Conservation (phyloP, 2,888 invertebrate genomes). For the Sesia bembeciformis region DNA sequence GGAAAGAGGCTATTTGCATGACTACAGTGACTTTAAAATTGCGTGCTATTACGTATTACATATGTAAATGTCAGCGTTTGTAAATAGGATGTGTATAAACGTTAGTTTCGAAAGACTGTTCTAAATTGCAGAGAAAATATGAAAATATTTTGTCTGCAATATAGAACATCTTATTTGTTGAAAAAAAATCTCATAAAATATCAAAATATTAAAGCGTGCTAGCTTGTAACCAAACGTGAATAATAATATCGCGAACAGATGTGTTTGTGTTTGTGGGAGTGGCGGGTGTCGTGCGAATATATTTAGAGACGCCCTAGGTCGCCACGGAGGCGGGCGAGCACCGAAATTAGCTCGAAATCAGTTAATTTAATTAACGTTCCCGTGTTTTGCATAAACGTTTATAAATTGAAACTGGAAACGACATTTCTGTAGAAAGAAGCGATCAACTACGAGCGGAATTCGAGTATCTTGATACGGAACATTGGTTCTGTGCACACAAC, state of each 20-base stretch:
- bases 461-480: too few species aligned
- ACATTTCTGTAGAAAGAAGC: not conserved
- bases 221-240: slow-evolving; percentile 1
- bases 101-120: too few species aligned
- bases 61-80: too few species aligned
- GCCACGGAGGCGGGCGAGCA: slow-evolving; percentile 14
- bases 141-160: too few species aligned
- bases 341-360: slow-evolving; percentile 34
- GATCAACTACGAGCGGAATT: too few species aligned
- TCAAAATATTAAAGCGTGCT: too few species aligned
- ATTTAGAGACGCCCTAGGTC: slow-evolving; percentile 37
- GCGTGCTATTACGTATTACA: too few species aligned
- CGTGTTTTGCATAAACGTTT: not conserved
- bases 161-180: too few species aligned
- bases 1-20: slow-evolving; percentile 19
- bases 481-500: too few species aligned
- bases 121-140: too few species aligned
- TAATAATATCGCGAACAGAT: slow-evolving; percentile 23
- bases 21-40: not conserved
- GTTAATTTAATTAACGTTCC: slow-evolving; percentile 44
- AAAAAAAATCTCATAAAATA: too few species aligned
- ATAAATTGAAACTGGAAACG: not conserved
- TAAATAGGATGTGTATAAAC: too few species aligned
- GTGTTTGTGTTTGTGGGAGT: slow-evolving; percentile 39
- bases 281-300: slow-evolving; percentile 45